Percentiles rank a stretch among this genome's conserved stretches.
Evolutionary conservation across 2,113 vertebrate genomes (phyloP).

Genomic region (Nerophis lumbriciformis): DNA sequence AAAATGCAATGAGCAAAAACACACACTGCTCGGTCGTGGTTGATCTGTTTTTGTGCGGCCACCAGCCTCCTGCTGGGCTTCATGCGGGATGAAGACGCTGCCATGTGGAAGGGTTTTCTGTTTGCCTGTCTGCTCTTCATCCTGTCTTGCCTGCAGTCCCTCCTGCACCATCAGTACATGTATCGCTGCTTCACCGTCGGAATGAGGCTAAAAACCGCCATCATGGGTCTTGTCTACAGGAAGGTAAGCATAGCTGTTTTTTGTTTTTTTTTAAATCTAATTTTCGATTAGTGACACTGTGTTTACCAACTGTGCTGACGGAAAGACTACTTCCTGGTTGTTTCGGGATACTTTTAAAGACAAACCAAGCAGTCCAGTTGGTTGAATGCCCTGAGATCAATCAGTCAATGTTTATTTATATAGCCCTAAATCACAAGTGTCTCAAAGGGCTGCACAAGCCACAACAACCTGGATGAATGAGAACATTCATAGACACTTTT

Average conservation of each 20-base stretch:
- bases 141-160: slow-evolving; percentile 76
- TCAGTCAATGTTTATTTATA: too few relatives aligned
- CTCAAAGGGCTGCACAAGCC: too few relatives aligned
- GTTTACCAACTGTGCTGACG: background rate
- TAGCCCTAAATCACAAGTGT: too few relatives aligned
- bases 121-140: slow-evolving; percentile 74
- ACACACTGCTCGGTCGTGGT: background rate
- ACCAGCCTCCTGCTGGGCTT: slow-evolving; percentile 79
- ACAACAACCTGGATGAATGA: too few relatives aligned
- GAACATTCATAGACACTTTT: too few relatives aligned
- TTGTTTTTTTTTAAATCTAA: background rate
- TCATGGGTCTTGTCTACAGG: slow-evolving; percentile 81
- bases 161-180: slow-evolving; percentile 82
- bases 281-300: background rate
- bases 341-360: too few relatives aligned
- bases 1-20: too few relatives aligned
- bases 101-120: slow-evolving; percentile 78
- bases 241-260: slow-evolving; percentile 70
- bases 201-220: slow-evolving; percentile 77
- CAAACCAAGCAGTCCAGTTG: too few relatives aligned
- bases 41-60: background rate
- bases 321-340: background rate
- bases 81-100: slow-evolving; percentile 59
- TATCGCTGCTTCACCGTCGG: slow-evolving; percentile 78
- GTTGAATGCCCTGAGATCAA: background rate